phyloP scores from a whole-genome alignment of 2,888 invertebrate genomes.

The Dicranocentrus wangi region DNA sequence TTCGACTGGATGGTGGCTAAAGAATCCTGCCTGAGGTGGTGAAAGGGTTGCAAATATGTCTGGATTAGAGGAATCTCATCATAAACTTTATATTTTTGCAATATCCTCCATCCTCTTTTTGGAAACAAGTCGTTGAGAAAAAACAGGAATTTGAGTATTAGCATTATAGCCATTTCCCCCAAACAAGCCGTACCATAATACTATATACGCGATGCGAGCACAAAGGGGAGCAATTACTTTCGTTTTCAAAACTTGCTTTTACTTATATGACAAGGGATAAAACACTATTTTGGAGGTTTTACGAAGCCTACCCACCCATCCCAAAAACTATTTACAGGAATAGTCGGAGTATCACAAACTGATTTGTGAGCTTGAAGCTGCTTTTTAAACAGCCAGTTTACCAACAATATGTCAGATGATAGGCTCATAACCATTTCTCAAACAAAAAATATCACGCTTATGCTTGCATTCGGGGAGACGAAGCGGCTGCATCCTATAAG shows the following conservation, averaged over 20 bases:
- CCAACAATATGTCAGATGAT: conserved; percentile 61
- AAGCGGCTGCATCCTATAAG: too few species aligned
- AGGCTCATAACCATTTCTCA: conserved; percentile 64
- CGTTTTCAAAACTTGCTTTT: conserved; percentile 29
- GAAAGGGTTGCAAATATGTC: too few species aligned
- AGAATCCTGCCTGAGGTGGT: too few species aligned
- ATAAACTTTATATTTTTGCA: too few species aligned
- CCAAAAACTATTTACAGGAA: conserved; percentile 25
- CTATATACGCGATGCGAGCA: conserved; percentile 18
- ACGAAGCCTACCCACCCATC: not conserved
- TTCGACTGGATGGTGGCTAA: too few species aligned
- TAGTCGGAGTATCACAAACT: conserved; percentile 45
- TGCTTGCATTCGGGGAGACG: not conserved
- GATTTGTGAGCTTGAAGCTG: conserved; percentile 53
- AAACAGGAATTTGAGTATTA: conserved; percentile 19
- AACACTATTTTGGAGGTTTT: not conserved
- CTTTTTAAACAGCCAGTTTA: conserved; percentile 60
- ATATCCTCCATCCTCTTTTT: too few species aligned
- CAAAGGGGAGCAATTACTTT: conserved; percentile 53
- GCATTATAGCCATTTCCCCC: conserved; percentile 25
- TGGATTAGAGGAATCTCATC: too few species aligned
- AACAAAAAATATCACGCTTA: conserved; percentile 30
- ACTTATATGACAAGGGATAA: not conserved
- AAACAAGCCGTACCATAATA: not conserved
- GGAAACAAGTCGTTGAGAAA: too few species aligned